phyloP scores from a whole-genome alignment of 2,797 vertebrate genomes.

The Bradypodion ventrale region DNA sequence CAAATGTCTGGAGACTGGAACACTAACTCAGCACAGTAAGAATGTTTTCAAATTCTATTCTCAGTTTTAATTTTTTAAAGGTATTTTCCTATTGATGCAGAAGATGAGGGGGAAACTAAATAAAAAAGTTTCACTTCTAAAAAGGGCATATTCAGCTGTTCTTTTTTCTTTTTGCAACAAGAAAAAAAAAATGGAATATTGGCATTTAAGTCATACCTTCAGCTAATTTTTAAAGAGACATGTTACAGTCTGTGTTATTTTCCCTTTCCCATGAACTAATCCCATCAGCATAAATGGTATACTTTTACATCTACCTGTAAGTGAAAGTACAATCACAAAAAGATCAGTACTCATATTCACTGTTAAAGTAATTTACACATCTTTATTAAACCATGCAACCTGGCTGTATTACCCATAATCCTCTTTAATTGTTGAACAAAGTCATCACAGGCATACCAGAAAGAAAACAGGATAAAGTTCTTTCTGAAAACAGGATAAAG shows the following conservation, averaged over 20 bases:
- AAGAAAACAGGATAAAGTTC: constrained; percentile 85
- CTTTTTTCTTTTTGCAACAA: constrained; percentile 38
- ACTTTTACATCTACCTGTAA: constrained; percentile 54
- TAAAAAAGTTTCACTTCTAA: constrained; percentile 34
- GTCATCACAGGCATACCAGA: constrained; percentile 83
- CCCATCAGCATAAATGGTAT: constrained; percentile 35
- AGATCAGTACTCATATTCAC: constrained; percentile 49
- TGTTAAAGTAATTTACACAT: constrained; percentile 50
- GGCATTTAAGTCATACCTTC: constrained; percentile 28
- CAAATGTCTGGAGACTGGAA: neutral
- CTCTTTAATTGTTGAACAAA: constrained; percentile 78
- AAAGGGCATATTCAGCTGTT: constrained; percentile 14
- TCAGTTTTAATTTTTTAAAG: constrained; percentile 3
- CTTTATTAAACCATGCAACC: constrained; percentile 68
- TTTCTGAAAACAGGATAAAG: constrained; percentile 84
- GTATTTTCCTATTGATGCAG: neutral
- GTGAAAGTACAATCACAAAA: constrained; percentile 45
- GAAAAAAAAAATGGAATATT: constrained; percentile 27
- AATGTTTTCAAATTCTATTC: neutral
- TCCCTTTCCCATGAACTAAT: constrained; percentile 32
- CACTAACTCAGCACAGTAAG: neutral
- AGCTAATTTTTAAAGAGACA: constrained; percentile 4
- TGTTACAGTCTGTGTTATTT: constrained; percentile 28
- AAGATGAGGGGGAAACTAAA: neutral
- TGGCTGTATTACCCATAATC: constrained; percentile 72